A percentile compares a stretch with the other conserved stretches of the same genome.
Evolutionary conservation across 2,113 vertebrate species (phyloP).

Genomic region (Mesembrinibis cayennensis): DNA sequence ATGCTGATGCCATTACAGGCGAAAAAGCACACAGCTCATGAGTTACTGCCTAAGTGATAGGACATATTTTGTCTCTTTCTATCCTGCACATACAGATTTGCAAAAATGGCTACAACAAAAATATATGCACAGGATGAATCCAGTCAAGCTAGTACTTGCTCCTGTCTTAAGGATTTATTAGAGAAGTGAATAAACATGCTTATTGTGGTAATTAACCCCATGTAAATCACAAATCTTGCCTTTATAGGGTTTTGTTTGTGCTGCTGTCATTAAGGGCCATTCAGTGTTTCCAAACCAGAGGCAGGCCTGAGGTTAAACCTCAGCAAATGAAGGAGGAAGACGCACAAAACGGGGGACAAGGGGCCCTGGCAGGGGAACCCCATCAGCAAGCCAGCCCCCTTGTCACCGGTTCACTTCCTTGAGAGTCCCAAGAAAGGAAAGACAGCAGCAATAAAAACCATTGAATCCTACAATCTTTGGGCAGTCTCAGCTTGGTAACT

Average conservation of each 20-base stretch:
- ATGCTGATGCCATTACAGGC: neutral
- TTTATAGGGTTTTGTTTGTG: conserved; percentile 24
- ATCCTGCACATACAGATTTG: neutral
- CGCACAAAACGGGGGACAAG: neutral
- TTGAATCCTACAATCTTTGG: neutral
- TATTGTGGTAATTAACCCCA: conserved; percentile 51
- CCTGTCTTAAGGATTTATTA: conserved; percentile 47
- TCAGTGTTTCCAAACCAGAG: conserved; percentile 16
- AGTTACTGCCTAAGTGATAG: neutral
- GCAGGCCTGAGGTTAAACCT: neutral
- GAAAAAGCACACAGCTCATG: neutral
- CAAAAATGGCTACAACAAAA: neutral
- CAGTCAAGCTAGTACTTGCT: conserved; percentile 49
- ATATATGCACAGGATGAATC: conserved; percentile 4
- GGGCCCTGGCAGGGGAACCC: neutral
- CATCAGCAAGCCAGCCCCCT: neutral
- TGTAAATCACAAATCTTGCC: conserved; percentile 29
- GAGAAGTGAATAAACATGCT: conserved; percentile 50
- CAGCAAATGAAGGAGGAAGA: neutral
- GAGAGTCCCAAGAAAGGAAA: neutral
- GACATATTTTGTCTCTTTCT: neutral
- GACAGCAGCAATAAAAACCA: neutral
- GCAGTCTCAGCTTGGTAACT: neutral
- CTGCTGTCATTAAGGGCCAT: neutral
- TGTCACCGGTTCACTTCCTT: neutral